Percentiles rank a stretch among this genome's conserved stretches.
phyloP scores from a whole-genome alignment of 2,113 vertebrate genomes.

The Opisthocomus hoazin region DNA sequence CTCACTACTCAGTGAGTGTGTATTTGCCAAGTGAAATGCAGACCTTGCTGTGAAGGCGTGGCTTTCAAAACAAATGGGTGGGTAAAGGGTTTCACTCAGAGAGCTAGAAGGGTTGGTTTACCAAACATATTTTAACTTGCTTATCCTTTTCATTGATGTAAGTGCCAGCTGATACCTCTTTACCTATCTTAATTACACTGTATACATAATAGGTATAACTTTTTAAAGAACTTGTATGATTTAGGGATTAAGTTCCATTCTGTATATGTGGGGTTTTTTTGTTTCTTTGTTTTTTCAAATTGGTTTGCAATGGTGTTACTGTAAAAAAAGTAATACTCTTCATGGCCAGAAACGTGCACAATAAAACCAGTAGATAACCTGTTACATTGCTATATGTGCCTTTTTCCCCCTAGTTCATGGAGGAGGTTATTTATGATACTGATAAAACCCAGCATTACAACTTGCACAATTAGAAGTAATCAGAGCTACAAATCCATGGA shows the following conservation, averaged over 20 bases:
- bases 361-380: background rate
- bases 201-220: background rate
- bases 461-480: background rate
- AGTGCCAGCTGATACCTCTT: background rate
- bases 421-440: background rate
- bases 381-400: background rate
- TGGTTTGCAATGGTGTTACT: background rate
- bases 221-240: background rate
- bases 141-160: background rate
- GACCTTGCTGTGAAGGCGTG: background rate
- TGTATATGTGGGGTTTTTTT: background rate
- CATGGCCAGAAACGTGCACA: background rate
- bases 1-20: background rate
- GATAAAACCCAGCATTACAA: background rate
- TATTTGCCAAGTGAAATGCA: background rate
- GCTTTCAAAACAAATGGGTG: background rate
- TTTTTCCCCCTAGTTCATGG: background rate
- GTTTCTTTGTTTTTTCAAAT: background rate
- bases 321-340: background rate
- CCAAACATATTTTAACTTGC: background rate
- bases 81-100: background rate
- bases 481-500: background rate
- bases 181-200: background rate
- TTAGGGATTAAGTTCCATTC: background rate
- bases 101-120: background rate